Evolutionary conservation across 2,888 invertebrate genomes (phyloP).

Genomic region (Drosophila seclusa): DNA sequence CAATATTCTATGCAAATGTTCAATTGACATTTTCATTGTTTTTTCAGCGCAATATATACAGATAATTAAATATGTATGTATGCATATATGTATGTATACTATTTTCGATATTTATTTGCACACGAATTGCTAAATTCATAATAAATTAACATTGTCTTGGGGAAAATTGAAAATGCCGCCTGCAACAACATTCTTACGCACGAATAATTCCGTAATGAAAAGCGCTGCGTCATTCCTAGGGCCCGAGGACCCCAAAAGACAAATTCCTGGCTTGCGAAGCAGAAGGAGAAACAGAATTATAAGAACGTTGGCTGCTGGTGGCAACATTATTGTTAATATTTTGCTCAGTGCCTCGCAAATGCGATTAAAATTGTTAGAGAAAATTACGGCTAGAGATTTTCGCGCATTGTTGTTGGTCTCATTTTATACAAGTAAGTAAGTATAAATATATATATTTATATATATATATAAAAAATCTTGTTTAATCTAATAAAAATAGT

Average conservation of each 20-base stretch:
- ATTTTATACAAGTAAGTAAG: slow-evolving; percentile 8
- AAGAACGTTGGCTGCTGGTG: neutral
- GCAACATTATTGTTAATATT: slow-evolving; percentile 76
- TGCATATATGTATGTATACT: slow-evolving; percentile 27
- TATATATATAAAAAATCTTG: slow-evolving; percentile 28
- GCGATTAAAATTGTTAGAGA: slow-evolving; percentile 81
- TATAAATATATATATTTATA: slow-evolving; percentile 4
- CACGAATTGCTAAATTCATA: slow-evolving; percentile 80
- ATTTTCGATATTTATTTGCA: slow-evolving; percentile 62
- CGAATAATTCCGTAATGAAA: slow-evolving; percentile 80
- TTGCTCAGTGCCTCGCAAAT: slow-evolving; percentile 62
- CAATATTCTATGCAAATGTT: slow-evolving; percentile 48
- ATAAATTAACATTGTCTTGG: slow-evolving; percentile 72
- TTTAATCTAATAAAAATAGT: slow-evolving; percentile 81
- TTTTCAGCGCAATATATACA: slow-evolving; percentile 17
- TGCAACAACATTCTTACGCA: slow-evolving; percentile 75
- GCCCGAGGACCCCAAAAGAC: slow-evolving; percentile 17
- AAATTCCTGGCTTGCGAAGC: slow-evolving; percentile 29
- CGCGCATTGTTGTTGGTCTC: slow-evolving; percentile 46
- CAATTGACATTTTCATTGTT: slow-evolving; percentile 60
- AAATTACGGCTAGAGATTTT: slow-evolving; percentile 72
- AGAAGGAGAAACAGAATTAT: neutral
- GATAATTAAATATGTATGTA: slow-evolving; percentile 40
- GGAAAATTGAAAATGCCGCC: slow-evolving; percentile 76
- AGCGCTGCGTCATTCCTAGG: slow-evolving; percentile 51